Base-by-base conservation (phyloP, 2,888 invertebrate species). In the Caprella mutica region DNA sequence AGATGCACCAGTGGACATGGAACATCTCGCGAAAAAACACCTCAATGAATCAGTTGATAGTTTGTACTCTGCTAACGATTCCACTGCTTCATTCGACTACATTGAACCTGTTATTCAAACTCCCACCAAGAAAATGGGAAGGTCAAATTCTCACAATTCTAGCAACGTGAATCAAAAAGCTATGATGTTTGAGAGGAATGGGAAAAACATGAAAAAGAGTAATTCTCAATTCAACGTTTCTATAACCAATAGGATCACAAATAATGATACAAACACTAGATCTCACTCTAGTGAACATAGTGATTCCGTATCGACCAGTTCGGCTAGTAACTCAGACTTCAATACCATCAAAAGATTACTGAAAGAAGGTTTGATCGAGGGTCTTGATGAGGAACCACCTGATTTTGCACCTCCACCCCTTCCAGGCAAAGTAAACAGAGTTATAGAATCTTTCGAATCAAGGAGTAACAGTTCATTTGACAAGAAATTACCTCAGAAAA, bases 341-440 rank as follows among this genome's bases (percentile, higher is more conserved):
- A 84, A 85, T 75, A 84, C 84, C 70, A 82, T 85, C 68, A 81
- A 82, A 70, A 83, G 83, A 39, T 73, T 85, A 66, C 78, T 85
- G 64, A 81, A 81, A 68, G 84, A 85, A 70, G 83, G 82, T 23
- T 79, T 81, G 65, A 77, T 82, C 17, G 76, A 76, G 62, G 75
- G 75, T 2, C 64, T 75, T 51, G 72, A 73, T 62, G 75, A 75
- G 50, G 71, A 74, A 0, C 79, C 67, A 17, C 76, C 77, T 39
- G 82, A 83, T 67, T 77, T 84, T 67, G 72, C 77, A 33, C 78
- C 80, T 5, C 77, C 80, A 58, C 77, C 81, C 1, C 76, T 77
- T 53, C 17, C 24, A 1, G 26, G 26, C 9, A 24, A 24, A 17
- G n/a, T 50, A 40, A 56, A 52, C 42, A 51, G n/a, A n/a, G n/a